These are phyloP conservation scores for Platypus cylindrus DNA, from an alignment of 2,888 invertebrate genomes.

Conservation along the genomic window DNA sequence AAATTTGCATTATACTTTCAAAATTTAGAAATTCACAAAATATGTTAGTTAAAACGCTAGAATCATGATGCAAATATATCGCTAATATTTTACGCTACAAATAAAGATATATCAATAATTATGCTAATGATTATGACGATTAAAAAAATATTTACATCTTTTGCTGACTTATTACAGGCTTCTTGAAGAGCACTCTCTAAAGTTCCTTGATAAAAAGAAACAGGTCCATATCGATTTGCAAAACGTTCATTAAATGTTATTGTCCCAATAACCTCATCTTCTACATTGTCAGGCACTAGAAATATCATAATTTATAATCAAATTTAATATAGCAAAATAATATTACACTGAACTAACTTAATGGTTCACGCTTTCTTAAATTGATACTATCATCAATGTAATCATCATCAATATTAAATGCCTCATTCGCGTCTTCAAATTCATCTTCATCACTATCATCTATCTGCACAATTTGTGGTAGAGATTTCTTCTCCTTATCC, in stretches of 20 bases:
- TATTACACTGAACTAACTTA: constrained; percentile 47
- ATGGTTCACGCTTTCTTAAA: constrained; percentile 53
- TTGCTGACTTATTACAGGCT: constrained; percentile 78
- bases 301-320: no score
- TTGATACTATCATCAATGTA: constrained; percentile 65
- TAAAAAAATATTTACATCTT: constrained; percentile 52
- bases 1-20: constrained; percentile 79
- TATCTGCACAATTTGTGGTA: constrained; percentile 43
- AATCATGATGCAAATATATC: constrained; percentile 93
- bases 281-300: constrained; percentile 73
- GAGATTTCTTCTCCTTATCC: constrained; percentile 22
- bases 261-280: constrained; percentile 75
- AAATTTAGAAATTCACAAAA: constrained; percentile 92
- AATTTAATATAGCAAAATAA: no score
- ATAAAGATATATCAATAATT: constrained; percentile 16
- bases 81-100: constrained; percentile 82
- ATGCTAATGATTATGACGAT: neutral
- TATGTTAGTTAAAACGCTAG: constrained; percentile 88
- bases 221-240: constrained; percentile 70
- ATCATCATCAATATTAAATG: constrained; percentile 75
- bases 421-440: constrained; percentile 73
- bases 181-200: constrained; percentile 84
- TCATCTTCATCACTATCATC: constrained; percentile 76
- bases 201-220: constrained; percentile 80
- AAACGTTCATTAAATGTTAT: constrained; percentile 81